Percentiles rank a stretch among this genome's conserved stretches.
These are phyloP conservation scores for Prosopocoilus inquinatus DNA, from an alignment of 2,888 invertebrate genomes.

Conservation along the genomic window DNA sequence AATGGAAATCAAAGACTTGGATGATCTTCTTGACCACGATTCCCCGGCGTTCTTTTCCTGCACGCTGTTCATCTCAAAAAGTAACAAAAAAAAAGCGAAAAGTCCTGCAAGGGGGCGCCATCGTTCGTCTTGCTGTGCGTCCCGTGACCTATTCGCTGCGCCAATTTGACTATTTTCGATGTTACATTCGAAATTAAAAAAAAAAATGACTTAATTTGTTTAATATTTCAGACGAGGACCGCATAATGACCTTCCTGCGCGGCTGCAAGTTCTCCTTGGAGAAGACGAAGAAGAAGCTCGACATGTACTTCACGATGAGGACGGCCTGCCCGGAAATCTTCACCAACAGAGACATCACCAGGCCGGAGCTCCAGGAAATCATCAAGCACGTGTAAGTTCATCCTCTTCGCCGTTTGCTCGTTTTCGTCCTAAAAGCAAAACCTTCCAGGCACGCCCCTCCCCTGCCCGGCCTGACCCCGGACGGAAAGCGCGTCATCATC, in stretches of 20 bases:
- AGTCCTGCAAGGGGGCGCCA: too few relatives aligned
- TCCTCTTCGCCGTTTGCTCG: too few relatives aligned
- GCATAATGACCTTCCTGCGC: constrained; percentile 77
- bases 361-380: constrained; percentile 71
- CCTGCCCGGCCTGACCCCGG: constrained; percentile 76
- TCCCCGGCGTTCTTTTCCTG: too few relatives aligned
- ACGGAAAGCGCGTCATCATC: constrained; percentile 73
- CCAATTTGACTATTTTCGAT: too few relatives aligned
- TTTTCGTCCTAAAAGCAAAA: too few relatives aligned
- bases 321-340: constrained; percentile 82
- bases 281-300: constrained; percentile 80
- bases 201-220: not conserved
- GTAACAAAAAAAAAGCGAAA: too few relatives aligned
- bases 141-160: too few relatives aligned
- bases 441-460: constrained; percentile 71
- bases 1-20: too few relatives aligned
- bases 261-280: constrained; percentile 86
- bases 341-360: constrained; percentile 69
- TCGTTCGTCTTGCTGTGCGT: too few relatives aligned
- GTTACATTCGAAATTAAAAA: too few relatives aligned
- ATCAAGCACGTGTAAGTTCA: constrained; percentile 65
- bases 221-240: constrained; percentile 64
- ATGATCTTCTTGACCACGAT: too few relatives aligned
- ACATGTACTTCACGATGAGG: constrained; percentile 87
- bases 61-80: too few relatives aligned